Percentiles rank a stretch among this genome's conserved stretches.
These are phyloP conservation scores for Theodoxus fluviatilis DNA, from an alignment of 2,888 invertebrate genomes.

Conservation along the genomic window DNA sequence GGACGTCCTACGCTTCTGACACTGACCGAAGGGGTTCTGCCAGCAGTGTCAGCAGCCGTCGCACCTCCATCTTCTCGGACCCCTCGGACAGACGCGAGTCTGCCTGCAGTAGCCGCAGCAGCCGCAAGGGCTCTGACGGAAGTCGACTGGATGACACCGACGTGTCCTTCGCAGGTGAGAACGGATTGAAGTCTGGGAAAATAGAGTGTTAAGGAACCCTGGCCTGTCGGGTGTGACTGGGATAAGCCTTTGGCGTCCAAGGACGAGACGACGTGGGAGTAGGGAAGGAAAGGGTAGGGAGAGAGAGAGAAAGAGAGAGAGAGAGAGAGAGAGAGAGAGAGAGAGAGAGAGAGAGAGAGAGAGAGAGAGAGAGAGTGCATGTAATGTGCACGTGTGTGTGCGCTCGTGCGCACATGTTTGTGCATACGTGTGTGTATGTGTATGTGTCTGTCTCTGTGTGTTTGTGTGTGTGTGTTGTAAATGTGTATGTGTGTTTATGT, in stretches of 20 bases:
- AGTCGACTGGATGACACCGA: slow-evolving; percentile 55
- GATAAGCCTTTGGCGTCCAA: neutral
- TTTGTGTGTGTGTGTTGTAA: neutral
- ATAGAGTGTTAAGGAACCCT: no score
- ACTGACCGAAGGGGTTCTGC: slow-evolving; percentile 52
- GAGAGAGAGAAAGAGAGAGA: slow-evolving; percentile 18
- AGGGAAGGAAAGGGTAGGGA: slow-evolving; percentile 4
- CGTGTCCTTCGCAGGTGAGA: slow-evolving; percentile 51
- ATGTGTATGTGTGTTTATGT: neutral
- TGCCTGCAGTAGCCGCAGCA: slow-evolving; percentile 45
- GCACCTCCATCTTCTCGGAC: slow-evolving; percentile 55
- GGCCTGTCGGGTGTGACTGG: neutral
- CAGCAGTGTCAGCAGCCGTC: slow-evolving; percentile 51
- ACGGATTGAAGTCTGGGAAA: slow-evolving; percentile 7
- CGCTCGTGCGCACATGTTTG: neutral
- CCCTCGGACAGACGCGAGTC: slow-evolving; percentile 52
- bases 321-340: neutral
- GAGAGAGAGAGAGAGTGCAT: neutral
- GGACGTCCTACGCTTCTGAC: slow-evolving; percentile 55
- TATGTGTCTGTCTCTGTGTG: slow-evolving; percentile 4
- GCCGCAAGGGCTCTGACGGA: slow-evolving; percentile 54
- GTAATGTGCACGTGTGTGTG: neutral
- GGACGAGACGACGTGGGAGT: neutral
- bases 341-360: slow-evolving; percentile 20
- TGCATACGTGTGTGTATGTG: neutral